Base-by-base conservation (phyloP, 1,140 invertebrate species). In the Neodiprion fabricii region DNA sequence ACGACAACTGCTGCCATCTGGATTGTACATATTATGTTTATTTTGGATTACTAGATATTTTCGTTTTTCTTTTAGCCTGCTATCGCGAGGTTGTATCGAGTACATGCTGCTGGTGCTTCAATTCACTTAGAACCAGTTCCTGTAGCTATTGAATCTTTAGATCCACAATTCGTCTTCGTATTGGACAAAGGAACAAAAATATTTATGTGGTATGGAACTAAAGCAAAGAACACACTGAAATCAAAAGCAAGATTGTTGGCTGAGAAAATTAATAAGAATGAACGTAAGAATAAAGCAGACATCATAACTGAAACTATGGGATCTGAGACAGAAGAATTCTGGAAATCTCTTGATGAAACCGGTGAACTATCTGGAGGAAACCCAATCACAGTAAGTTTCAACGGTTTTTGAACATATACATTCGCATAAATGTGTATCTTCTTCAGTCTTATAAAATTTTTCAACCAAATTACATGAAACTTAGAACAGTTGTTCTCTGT, bases 201-300 rank as follows among this genome's bases (percentile, higher is more conserved):
- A 76, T 98, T 93, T 85, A 91, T 99, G 74, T 99, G 98, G 98
- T 94, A 93, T 85, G 98, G 99, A 11, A 94, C 94, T 77, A 95
- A 94, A 81, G 94, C 97, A 0, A 99, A 98, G 87, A 98, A 97
- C 82, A 98, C 97, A 0, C 91, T 99, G 0, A 96, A 96, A 83
- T 98, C 97, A 0, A 99, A 99, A 89, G 94, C 97, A 0, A 92
- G 98, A 71, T 88, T 99, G 5, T 94, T 99, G 90, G 96, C 97
- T 2, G 99, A 99, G 86, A 99, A 99, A 88, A 97, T 99, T 53
- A 99, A 99, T 85, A 99, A 99, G 89, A 97, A 98, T 85, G 99
- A 99, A 88, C 89, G 98, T 21, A 99, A 99, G 85, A 97, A 97
- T 81, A 95, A 95, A 84, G 94, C 97, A 1, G 97, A 99, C 81